Evolutionary conservation across 2,113 vertebrate species (phyloP), one percentile per base, ranked within the genome.

Genomic region (Sisor rabdophorus): DNA sequence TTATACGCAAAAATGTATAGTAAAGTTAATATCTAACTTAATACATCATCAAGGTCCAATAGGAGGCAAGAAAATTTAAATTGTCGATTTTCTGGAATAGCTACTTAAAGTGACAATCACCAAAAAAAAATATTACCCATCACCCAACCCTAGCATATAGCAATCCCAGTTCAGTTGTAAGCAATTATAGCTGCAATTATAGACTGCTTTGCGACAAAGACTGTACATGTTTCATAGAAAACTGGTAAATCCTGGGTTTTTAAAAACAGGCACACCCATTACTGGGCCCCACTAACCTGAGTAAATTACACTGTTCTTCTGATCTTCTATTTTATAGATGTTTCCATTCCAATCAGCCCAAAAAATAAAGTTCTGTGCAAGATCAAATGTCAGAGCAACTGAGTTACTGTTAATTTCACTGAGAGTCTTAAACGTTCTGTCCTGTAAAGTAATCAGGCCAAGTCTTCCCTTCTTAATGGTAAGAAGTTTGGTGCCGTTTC

Each of bases 301-400:
- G 75, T 91, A 94, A 24, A 93, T 83, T 0, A 83, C 82, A 10
- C 1, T 80, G 0, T 79, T 89, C 10, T 80, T 80, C 50, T 84
- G 81, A 60, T 90, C 89, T 4, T 87, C 80, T 15, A 82, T 65
- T 81, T 85, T 88, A 84, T 83, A 86, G 83, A 98, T 89, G 32
- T 77, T 89, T 50, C 93, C 91, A 0, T 81, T 77, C 20, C 86
- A 78, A 81, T 95, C 93, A n/a, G 93, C 91, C 95, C 94, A 96
- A 83, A 92, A 97, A 80, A 87, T 91, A 52, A 82, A 81, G 36
- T 84, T 90, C 24, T 84, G 85, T 17, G 83, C 79, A 16, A 93
- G 50, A 28, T 96, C 94, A 5, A 89, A 95, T 0, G 92, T 84
- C 79, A 96, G 40, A 30, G 91, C 90, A 0, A 86, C 86, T 3